Evolutionary conservation across 1,140 invertebrate species (phyloP), one percentile per base, ranked within the genome.

Genomic region (Philotrypesis tridentata): DNA sequence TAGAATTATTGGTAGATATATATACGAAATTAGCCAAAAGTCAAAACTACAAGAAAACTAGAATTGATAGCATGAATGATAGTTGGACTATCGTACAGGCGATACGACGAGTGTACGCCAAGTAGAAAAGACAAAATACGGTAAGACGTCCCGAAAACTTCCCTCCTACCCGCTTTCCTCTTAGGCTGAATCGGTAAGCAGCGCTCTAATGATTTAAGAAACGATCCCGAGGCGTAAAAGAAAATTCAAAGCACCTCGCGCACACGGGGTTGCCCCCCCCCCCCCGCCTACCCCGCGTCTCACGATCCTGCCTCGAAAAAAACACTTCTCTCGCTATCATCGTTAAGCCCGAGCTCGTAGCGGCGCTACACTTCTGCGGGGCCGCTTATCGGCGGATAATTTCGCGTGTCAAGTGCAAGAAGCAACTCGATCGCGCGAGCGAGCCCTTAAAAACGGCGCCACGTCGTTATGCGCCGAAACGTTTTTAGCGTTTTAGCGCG

Each of bases 331-430:
- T n/a, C 43, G 37, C 80, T 70, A 81, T 76, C 63, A 81, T 81
- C 80, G 80, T 81, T 82, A 82, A 48, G 25, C 23, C 29, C 14
- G n/a, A n/a, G 25, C 61, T 33, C 25, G 71, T 25, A 12, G 27
- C 29, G 29, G 67, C 7, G 63, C 43, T 55, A 55, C n/a, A n/a
- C 48, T 55, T 55, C 48, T 55, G 48, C 14, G n/a, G n/a, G n/a
- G n/a, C 21, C 48, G 14, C 74, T 78, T 82, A 79, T 78, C 75
- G 40, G 29, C 25, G 23, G 74, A 77, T 77, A 82, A 77, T 82
- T 82, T 77, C 25, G 60, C 23, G 29, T 29, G 21, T 23, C 43
- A 82, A 78, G 67, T 79, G 70, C 60, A 79, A 82, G 23, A 77
- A 79, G 67, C 74, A 25, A 77, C 71, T 75, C 21, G 60, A 67